Percentiles rank a stretch among this genome's conserved stretches.
phyloP scores from a whole-genome alignment of 2,888 invertebrate genomes.

The Eilema sororculum region DNA sequence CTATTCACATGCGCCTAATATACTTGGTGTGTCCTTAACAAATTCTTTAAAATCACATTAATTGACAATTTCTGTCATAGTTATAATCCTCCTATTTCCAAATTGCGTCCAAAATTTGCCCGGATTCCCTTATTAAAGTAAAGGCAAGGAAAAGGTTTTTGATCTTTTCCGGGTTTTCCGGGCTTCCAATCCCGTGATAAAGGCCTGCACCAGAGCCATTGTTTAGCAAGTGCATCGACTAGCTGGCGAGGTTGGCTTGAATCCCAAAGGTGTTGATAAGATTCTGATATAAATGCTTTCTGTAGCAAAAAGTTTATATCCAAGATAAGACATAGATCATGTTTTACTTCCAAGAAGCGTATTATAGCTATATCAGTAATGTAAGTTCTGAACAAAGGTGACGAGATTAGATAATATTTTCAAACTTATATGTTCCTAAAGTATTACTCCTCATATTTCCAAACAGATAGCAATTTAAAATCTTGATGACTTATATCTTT shows the following conservation, averaged over 20 bases:
- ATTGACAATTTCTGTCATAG: too few species aligned
- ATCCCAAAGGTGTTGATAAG: too few species aligned
- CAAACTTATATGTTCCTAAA: neutral
- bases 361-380: neutral
- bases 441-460: neutral
- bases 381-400: neutral
- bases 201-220: too few species aligned
- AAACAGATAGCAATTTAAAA: conserved; percentile 13
- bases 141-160: too few species aligned
- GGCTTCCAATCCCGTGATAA: too few species aligned
- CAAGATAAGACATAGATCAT: neutral
- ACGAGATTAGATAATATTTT: neutral
- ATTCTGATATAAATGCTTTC: neutral
- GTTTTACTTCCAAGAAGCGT: neutral
- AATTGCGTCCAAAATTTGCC: too few species aligned
- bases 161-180: too few species aligned
- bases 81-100: too few species aligned
- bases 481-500: conserved; percentile 15
- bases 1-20: too few species aligned
- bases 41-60: neutral
- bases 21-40: neutral
- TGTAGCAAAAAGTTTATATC: neutral
- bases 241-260: too few species aligned
- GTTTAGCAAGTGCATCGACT: too few species aligned
- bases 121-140: too few species aligned